These are phyloP conservation scores for Sycophila sp. DNA, from an alignment of 1,140 invertebrate species.

Conservation along the genomic window DNA sequence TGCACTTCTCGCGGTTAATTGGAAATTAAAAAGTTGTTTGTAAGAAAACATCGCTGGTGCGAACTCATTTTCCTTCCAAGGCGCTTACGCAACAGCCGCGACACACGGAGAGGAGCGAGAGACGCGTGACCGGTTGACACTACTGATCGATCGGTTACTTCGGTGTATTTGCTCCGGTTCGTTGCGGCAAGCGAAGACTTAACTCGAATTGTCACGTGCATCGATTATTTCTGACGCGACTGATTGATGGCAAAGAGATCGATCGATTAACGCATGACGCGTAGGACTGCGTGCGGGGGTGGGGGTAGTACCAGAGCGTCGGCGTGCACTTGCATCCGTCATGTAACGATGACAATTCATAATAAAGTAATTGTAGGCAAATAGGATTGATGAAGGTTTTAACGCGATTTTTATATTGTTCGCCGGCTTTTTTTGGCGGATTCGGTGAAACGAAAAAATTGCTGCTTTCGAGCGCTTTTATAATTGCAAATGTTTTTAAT, in stretches of 20 bases:
- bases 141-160: constrained; percentile 54
- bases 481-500: no score
- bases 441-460: no score
- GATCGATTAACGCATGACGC: constrained; percentile 44
- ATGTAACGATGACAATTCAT: constrained; percentile 26
- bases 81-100: constrained; percentile 42
- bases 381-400: constrained; percentile 12
- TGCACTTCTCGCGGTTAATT: neutral
- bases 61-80: constrained; percentile 24
- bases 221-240: constrained; percentile 57
- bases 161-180: constrained; percentile 49
- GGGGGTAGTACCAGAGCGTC: neutral
- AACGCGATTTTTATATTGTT: constrained; percentile 6
- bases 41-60: constrained; percentile 17
- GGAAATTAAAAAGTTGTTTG: constrained; percentile 24
- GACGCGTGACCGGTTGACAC: constrained; percentile 41
- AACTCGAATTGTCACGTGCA: constrained; percentile 58
- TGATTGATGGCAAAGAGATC: constrained; percentile 55
- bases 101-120: constrained; percentile 7
- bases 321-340: constrained; percentile 10
- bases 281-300: neutral
- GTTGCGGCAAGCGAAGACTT: constrained; percentile 40
- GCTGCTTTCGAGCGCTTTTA: no score
- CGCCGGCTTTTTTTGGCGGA: no score
- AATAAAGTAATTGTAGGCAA: constrained; percentile 27